Evolutionary conservation across 2,888 invertebrate genomes (phyloP), one percentile per base, ranked within the genome.

Genomic region (Dinocampus coccinellae): DNA sequence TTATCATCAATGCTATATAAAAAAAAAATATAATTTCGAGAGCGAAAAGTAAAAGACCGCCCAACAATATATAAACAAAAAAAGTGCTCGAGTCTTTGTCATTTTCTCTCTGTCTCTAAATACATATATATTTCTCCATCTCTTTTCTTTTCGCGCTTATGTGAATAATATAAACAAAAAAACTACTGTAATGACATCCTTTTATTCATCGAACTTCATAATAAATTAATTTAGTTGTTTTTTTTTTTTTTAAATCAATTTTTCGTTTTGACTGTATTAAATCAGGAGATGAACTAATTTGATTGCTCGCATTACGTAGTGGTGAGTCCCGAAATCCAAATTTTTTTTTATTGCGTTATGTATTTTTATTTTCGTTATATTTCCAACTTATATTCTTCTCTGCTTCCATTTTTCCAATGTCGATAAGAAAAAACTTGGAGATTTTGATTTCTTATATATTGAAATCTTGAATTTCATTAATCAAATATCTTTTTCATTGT

Each of bases 131-230:
- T 13, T n/a, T 16, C 33, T 33, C 10, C 9, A 3, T 29, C 24
- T 57, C 24, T n/a, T 10, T 26, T 13, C 7, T 11, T 29, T 13
- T n/a, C n/a, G n/a, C n/a, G 20, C 60, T 39, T 11, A n/a, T 61
- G 61, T 61, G 61, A 61, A 61, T 61, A 61, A 61, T 61, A 36
- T 26, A 61, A 34, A 24, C n/a, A n/a, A 62, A 62, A 62, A 62
- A 11, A 13, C 20, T 9, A 62, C 24, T 39, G 39, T 29, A 42
- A 26, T 39, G 42, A 42, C 24, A 62, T 39, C 6, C 20, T 60
- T 20, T 34, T 33, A 11, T 34, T 34, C 13, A 20, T 60, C 34
- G 16, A 60, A 34, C 29, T 34, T 60, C 20, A n/a, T 34, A 26
- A 33, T 34, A 60, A 16, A 57, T 29, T 57, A 33, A 20, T 60